Percentiles rank a stretch among this genome's conserved stretches.
phyloP scores from a whole-genome alignment of 2,113 vertebrate genomes.

The Albula glossodonta region DNA sequence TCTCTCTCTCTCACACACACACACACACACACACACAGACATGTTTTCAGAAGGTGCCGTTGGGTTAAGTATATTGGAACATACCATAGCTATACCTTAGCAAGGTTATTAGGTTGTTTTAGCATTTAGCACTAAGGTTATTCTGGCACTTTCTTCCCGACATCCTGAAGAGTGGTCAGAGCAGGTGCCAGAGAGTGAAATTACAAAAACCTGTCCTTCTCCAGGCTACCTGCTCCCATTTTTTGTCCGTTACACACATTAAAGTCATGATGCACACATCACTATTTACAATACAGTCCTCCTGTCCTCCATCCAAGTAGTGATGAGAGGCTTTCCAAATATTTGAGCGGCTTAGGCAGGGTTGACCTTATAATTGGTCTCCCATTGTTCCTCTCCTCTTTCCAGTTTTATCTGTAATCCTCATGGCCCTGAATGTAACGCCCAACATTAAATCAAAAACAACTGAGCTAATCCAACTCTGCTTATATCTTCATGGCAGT shows the following conservation, averaged over 20 bases:
- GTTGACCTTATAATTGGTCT: background rate
- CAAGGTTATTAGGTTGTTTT: background rate
- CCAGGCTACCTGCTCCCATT: background rate
- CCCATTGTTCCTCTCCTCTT: background rate
- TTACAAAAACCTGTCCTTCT: background rate
- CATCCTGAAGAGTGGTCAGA: background rate
- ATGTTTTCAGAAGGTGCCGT: background rate
- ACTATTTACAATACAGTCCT: background rate
- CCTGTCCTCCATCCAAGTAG: background rate
- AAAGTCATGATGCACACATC: background rate
- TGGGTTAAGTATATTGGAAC: background rate
- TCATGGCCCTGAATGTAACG: background rate
- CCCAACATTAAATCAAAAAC: too few species aligned
- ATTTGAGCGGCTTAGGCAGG: background rate
- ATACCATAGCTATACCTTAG: too few species aligned
- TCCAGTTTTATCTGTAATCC: background rate
- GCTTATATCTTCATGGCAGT: too few species aligned
- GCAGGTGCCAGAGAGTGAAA: background rate
- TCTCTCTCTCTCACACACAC: background rate
- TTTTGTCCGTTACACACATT: background rate
- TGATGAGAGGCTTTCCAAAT: background rate
- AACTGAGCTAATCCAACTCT: too few species aligned
- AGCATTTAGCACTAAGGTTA: background rate
- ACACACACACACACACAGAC: background rate
- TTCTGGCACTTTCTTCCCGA: background rate